Conservation (phyloP, 1,140 invertebrate genomes). For the Mamestra configurata region DNA sequence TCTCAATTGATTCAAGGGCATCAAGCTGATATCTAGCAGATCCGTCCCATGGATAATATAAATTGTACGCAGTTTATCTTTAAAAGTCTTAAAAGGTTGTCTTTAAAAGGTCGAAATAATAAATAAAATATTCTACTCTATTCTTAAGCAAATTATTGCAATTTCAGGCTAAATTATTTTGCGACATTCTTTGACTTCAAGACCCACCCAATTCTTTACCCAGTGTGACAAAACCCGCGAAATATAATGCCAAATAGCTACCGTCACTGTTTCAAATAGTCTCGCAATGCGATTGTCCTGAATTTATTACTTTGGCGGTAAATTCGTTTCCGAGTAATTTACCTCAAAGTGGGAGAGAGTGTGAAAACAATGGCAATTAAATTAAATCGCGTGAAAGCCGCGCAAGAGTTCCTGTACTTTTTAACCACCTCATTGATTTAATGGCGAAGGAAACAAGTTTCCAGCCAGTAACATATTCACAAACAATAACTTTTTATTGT, state of each 20-base stretch:
- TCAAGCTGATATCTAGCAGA: too few relatives aligned
- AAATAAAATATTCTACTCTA: too few relatives aligned
- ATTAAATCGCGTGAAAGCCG: conserved; percentile 30
- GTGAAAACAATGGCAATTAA: conserved; percentile 30
- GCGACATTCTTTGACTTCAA: too few relatives aligned
- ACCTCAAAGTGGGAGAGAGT: conserved; percentile 7
- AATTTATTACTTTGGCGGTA: conserved; percentile 17
- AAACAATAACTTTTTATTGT: too few relatives aligned
- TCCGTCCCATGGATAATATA: too few relatives aligned
- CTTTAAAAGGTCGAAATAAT: too few relatives aligned
- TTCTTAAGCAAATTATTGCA: too few relatives aligned
- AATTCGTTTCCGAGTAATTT: conserved; percentile 35
- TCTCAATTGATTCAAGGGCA: too few relatives aligned
- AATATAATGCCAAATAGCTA: not conserved
- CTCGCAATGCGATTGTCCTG: not conserved
- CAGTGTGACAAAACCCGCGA: not conserved
- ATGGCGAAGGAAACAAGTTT: not conserved
- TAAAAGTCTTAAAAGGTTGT: too few relatives aligned
- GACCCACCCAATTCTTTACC: too few relatives aligned
- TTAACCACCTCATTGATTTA: conserved; percentile 9
- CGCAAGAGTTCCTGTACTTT: conserved; percentile 13
- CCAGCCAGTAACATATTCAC: not conserved
- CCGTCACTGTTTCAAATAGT: not conserved
- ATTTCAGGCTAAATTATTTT: too few relatives aligned
- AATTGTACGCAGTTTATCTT: too few relatives aligned